Evolutionary conservation across 2,797 vertebrate species (phyloP).

Genomic region (Melanotaenia trifasciata): DNA sequence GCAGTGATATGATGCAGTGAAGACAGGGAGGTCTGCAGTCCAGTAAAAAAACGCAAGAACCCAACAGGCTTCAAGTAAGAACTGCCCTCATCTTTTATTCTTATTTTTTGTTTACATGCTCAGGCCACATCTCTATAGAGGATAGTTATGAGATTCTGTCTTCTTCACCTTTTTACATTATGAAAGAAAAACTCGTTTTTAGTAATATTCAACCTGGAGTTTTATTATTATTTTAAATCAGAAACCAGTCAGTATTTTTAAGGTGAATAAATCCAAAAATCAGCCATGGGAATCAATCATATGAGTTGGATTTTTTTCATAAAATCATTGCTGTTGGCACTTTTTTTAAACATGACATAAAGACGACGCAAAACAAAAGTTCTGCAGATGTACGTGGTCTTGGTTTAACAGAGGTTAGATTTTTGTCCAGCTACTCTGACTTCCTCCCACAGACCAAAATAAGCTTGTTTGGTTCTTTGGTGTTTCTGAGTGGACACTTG

Average conservation of each 20-base stretch:
- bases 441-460: neutral
- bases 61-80: neutral
- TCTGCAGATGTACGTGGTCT: too few relatives aligned
- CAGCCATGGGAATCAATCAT: too few relatives aligned
- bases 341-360: too few relatives aligned
- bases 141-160: neutral
- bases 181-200: too few relatives aligned
- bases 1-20: conserved; percentile 32
- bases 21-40: neutral
- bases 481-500: neutral
- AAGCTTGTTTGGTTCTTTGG: too few relatives aligned
- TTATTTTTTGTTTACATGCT: neutral
- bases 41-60: neutral
- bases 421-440: neutral
- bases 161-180: neutral
- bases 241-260: neutral
- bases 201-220: neutral
- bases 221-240: neutral
- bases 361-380: too few relatives aligned
- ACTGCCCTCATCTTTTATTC: neutral
- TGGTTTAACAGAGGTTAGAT: too few relatives aligned
- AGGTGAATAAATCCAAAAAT: neutral
- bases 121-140: neutral
- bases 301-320: too few relatives aligned
- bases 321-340: too few relatives aligned